Evolutionary conservation across 92 coral and sea anemone species (phyloP).

Genomic region (Paramuricea clavata): DNA sequence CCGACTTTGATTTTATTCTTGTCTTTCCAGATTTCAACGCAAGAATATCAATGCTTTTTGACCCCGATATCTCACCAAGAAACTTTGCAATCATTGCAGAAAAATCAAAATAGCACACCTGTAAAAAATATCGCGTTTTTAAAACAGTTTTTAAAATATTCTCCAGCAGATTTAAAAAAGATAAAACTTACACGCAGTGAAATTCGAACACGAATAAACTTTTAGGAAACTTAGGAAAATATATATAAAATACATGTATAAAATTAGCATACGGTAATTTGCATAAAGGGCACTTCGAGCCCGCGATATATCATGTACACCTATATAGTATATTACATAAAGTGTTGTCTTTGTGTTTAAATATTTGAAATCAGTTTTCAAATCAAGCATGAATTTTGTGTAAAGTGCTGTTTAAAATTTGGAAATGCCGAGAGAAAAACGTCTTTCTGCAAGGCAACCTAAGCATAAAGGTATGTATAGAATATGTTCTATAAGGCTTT

Average conservation of each 20-base stretch:
- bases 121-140: not conserved
- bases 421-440: constrained; percentile 90
- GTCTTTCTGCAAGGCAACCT: constrained; percentile 77
- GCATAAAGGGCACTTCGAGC: not conserved
- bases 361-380: not conserved
- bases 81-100: constrained; percentile 38
- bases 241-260: too few relatives aligned
- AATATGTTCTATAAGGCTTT: not conserved
- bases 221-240: too few relatives aligned
- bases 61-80: constrained; percentile 31
- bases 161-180: too few relatives aligned
- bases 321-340: not conserved
- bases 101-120: not conserved
- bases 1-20: not conserved
- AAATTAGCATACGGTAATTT: too few relatives aligned
- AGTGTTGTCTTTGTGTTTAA: not conserved
- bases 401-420: constrained; percentile 5
- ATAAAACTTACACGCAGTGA: too few relatives aligned
- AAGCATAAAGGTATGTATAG: constrained; percentile 39
- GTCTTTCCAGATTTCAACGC: constrained; percentile 19
- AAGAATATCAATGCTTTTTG: constrained; percentile 19
- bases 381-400: not conserved
- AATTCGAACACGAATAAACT: too few relatives aligned
- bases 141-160: too few relatives aligned
- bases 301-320: not conserved